These are phyloP conservation scores for Erebia ligea DNA, from an alignment of 2,888 invertebrate genomes.

Conservation along the genomic window DNA sequence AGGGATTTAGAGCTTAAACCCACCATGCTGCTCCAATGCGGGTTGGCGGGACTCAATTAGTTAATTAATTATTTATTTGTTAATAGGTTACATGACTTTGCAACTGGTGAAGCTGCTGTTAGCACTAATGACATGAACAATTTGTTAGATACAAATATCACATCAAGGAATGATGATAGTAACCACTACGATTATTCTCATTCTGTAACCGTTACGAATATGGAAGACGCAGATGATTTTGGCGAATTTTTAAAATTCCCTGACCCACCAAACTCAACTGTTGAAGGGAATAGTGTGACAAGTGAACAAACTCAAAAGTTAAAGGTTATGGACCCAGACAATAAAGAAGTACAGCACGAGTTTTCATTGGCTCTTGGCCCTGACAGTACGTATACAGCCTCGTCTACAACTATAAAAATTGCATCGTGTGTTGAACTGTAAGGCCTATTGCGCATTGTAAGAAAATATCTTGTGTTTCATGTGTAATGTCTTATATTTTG, in stretches of 20 bases:
- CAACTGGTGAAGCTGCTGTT: neutral
- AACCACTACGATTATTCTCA: neutral
- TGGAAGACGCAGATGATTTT: slow-evolving; percentile 3
- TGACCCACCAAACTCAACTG: neutral
- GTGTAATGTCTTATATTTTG: too few relatives aligned
- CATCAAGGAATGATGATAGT: neutral
- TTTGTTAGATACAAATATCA: neutral
- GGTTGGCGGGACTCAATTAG: neutral
- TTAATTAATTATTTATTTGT: neutral
- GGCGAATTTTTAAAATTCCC: slow-evolving; percentile 18
- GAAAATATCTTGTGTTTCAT: neutral
- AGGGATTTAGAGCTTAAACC: too few relatives aligned
- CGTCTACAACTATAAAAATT: neutral
- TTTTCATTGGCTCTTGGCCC: neutral
- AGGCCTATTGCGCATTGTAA: too few relatives aligned
- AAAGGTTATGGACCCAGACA: neutral
- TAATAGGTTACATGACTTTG: neutral
- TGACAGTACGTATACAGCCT: slow-evolving; percentile 5
- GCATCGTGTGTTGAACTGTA: neutral
- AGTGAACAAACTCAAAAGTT: neutral
- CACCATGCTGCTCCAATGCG: too few relatives aligned
- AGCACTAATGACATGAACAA: neutral
- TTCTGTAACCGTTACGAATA: neutral
- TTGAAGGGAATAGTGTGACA: neutral
- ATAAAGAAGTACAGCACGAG: neutral